Evolutionary conservation across 2,797 vertebrate species (phyloP), one percentile per base, ranked within the genome.

Genomic region (Cyprinella venusta): DNA sequence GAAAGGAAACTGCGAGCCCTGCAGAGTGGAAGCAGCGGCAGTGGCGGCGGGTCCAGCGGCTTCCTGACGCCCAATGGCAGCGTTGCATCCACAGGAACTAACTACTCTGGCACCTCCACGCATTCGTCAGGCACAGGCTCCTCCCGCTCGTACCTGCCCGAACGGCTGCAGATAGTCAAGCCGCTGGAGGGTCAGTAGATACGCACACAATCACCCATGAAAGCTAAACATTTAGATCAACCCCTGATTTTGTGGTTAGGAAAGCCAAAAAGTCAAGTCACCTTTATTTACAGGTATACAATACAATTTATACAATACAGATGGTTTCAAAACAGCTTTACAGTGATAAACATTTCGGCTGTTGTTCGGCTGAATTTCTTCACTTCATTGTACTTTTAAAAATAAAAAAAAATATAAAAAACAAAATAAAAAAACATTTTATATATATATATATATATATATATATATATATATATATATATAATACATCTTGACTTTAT

Each of bases 131-230:
- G 88, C 87, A 96, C 97, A 9, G 90, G 94, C 1, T 88, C 95
- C 64, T 96, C 96, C n/a, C 93, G 95, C 80, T 92, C 93, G 16
- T 93, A 93, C 90, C 93, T 96, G 84, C 96, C 94, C 0, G 96
- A 97, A 86, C 95, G 97, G 40, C 94, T 97, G 88, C 96, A 97
- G 93, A 96, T 97, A 0, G 88, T 98, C 84, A 96, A 98, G 90
- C 96, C 95, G 0, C 90, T 98, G 92, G 96, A 97, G 95, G 96
- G 96, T 96, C 90, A 94, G 93, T 63, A 61, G 12, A 83, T n/a
- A 6, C 3, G 10, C 9, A 64, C 52, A 61, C 40, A 33, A 36
- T 36, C 70, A 21, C 33, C n/a, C n/a, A n/a, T n/a, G 48, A 72
- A 33, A 52, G 16, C 30, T 26, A 19, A 15, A 80, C 6, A 8